A percentile compares a stretch with the other conserved stretches of the same genome.
Evolutionary conservation across 2,888 invertebrate species (phyloP).

Genomic region (Cryptosula pallasiana): DNA sequence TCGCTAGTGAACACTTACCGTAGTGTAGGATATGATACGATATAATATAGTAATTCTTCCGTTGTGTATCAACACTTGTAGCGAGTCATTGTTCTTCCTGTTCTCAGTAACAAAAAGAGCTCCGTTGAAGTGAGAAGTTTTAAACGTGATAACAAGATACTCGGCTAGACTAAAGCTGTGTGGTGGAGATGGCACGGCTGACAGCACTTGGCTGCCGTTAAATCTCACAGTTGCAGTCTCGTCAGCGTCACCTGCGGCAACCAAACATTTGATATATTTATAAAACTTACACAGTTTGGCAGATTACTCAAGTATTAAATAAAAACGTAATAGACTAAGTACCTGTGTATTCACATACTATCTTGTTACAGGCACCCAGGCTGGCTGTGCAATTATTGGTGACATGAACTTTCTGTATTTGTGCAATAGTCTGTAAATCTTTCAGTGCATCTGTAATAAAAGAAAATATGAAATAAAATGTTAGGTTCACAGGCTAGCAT

Average conservation of each 20-base stretch:
- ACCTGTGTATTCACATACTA: not conserved
- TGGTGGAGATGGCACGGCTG: not conserved
- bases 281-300: too few species aligned
- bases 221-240: not conserved
- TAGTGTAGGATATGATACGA: too few species aligned
- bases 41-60: too few species aligned
- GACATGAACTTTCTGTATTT: not conserved
- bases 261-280: too few species aligned
- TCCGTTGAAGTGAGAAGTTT: not conserved
- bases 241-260: not conserved
- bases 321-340: too few species aligned
- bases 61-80: not conserved
- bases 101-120: not conserved
- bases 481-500: not conserved
- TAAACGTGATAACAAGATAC: not conserved
- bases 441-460: not conserved
- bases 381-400: not conserved
- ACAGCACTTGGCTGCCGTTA: not conserved
- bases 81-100: not conserved
- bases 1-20: too few species aligned
- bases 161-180: not conserved
- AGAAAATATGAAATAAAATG: not conserved
- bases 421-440: not conserved
- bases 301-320: too few species aligned
- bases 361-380: not conserved